Conservation (phyloP, 2,888 invertebrate genomes). For the Platypus cylindrus region DNA sequence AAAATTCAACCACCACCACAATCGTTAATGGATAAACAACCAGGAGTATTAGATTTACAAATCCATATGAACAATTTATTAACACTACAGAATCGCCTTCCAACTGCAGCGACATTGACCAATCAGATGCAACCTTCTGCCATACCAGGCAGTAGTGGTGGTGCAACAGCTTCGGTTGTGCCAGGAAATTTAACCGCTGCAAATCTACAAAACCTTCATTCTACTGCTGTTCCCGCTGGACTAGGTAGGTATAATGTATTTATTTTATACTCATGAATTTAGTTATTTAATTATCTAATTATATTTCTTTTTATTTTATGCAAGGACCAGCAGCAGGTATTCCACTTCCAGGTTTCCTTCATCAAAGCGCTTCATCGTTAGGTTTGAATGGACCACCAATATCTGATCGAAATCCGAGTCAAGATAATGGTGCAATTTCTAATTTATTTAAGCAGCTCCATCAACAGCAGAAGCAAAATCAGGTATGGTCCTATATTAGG, state of each 20-base stretch:
- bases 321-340: no score
- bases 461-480: conserved; percentile 26
- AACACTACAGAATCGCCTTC: conserved; percentile 29
- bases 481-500: conserved; percentile 11
- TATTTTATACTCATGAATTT: no score
- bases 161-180: conserved; percentile 16
- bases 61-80: conserved; percentile 41
- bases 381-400: no score
- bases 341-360: no score
- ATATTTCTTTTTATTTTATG: no score
- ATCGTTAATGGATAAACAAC: conserved; percentile 27
- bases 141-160: conserved; percentile 17
- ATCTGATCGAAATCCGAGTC: no score
- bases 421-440: conserved; percentile 38
- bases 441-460: conserved; percentile 39
- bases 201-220: no score
- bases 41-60: conserved; percentile 35
- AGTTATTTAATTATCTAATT: no score
- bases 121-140: conserved; percentile 19
- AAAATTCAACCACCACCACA: conserved; percentile 29
- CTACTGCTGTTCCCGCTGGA: no score
- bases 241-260: no score
- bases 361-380: no score
- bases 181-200: conserved; percentile 21
- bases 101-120: conserved; percentile 16